These are phyloP conservation scores for Sarcophaga rosellei DNA, from an alignment of 2,888 invertebrate species.

Conservation along the genomic window DNA sequence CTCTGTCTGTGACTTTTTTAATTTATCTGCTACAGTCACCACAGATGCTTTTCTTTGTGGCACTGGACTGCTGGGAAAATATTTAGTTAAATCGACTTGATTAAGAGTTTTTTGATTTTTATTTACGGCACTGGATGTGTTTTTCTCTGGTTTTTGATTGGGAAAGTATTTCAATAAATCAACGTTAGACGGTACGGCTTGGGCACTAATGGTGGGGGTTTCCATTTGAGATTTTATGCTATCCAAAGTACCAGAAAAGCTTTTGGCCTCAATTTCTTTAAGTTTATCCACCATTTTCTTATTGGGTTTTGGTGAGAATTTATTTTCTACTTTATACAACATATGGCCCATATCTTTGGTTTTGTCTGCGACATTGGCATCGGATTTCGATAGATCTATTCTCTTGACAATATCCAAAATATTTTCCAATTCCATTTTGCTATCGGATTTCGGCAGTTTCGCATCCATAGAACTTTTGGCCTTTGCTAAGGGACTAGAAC, in stretches of 20 bases:
- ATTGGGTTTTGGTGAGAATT: slow-evolving; percentile 71
- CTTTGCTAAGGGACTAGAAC: slow-evolving; percentile 56
- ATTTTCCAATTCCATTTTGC: slow-evolving; percentile 76
- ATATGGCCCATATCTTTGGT: slow-evolving; percentile 75
- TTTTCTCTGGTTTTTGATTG: slow-evolving; percentile 78
- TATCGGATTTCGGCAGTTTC: slow-evolving; percentile 65
- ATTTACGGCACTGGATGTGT: slow-evolving; percentile 74
- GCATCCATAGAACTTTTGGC: slow-evolving; percentile 53
- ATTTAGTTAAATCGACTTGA: slow-evolving; percentile 80
- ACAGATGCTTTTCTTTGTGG: slow-evolving; percentile 76
- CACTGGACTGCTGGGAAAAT: slow-evolving; percentile 80
- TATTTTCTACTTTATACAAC: slow-evolving; percentile 74
- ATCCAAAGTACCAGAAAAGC: slow-evolving; percentile 80
- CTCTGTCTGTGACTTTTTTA: slow-evolving; percentile 77
- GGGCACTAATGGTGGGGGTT: slow-evolving; percentile 77
- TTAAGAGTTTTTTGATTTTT: slow-evolving; percentile 80
- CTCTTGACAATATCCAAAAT: slow-evolving; percentile 75
- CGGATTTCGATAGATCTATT: slow-evolving; percentile 70
- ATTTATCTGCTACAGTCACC: slow-evolving; percentile 76
- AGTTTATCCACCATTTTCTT: slow-evolving; percentile 75
- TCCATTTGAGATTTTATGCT: slow-evolving; percentile 79
- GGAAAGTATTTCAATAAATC: slow-evolving; percentile 81
- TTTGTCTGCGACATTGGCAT: slow-evolving; percentile 17
- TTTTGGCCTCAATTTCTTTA: slow-evolving; percentile 79
- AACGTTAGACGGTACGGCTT: slow-evolving; percentile 73